Percentiles rank a stretch among this genome's conserved stretches.
Conservation (phyloP, 2,113 vertebrate genomes). For the Epinephelus lanceolatus region DNA sequence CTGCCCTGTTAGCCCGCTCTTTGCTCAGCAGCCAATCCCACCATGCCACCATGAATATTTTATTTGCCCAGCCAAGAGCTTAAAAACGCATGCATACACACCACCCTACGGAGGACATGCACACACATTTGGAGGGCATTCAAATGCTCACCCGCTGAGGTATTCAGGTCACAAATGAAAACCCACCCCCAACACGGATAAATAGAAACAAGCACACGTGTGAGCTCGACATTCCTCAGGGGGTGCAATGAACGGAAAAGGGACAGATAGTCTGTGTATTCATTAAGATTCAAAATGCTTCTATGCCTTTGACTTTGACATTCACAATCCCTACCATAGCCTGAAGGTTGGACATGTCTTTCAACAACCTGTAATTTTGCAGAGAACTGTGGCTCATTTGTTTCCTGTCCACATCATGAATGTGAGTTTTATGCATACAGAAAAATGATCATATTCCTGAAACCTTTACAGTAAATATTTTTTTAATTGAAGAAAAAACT, state of each 20-base stretch:
- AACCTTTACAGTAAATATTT: conserved; percentile 21
- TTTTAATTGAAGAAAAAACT: conserved; percentile 11
- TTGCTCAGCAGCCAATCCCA: conserved; percentile 79
- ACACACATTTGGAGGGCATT: conserved; percentile 71
- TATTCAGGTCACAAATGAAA: conserved; percentile 80
- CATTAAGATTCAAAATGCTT: conserved; percentile 36
- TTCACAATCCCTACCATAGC: conserved; percentile 21
- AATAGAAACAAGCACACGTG: conserved; percentile 71
- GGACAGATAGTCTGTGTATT: conserved; percentile 43
- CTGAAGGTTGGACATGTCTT: conserved; percentile 55
- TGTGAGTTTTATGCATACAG: conserved; percentile 6
- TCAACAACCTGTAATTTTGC: conserved; percentile 67
- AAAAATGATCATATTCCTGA: conserved; percentile 9
- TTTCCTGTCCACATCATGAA: conserved; percentile 4
- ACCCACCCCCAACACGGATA: conserved; percentile 60
- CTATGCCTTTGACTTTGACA: conserved; percentile 51
- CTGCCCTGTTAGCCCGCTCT: conserved; percentile 74
- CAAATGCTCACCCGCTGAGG: conserved; percentile 70
- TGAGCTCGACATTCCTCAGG: conserved; percentile 41
- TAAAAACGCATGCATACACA: conserved; percentile 61
- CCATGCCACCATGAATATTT: conserved; percentile 82
- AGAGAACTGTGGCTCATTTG: conserved; percentile 20
- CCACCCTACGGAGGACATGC: conserved; percentile 46
- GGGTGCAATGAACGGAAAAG: conserved; percentile 43
- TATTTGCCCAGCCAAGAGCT: conserved; percentile 73